Percentiles rank a stretch among this genome's conserved stretches.
These are phyloP conservation scores for Pomatorhinus ruficollis DNA, from an alignment of 2,113 vertebrate species.

Conservation along the genomic window DNA sequence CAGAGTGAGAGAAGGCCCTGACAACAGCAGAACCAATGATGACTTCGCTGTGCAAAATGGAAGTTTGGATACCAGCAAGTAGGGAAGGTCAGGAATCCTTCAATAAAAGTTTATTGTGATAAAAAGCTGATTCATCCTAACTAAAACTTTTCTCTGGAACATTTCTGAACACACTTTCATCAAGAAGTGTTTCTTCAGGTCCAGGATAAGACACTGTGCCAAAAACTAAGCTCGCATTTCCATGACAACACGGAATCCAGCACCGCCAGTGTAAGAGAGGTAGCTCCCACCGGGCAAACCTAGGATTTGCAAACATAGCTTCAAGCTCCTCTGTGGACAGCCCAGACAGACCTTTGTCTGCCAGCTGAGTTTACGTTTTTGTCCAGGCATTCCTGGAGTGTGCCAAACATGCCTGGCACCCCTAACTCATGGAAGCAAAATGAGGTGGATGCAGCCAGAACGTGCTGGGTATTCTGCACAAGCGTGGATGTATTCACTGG, in stretches of 20 bases:
- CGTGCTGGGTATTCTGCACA: rapidly evolving
- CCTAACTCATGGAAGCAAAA: not conserved
- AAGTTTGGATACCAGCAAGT: not conserved
- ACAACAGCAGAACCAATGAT: not conserved
- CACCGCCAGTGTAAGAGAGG: not conserved
- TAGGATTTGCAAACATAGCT: not conserved
- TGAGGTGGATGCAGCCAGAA: not conserved
- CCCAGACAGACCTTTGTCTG: not conserved
- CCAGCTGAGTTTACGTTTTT: not conserved
- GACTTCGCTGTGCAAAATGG: not conserved
- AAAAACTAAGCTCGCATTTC: not conserved
- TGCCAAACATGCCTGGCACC: not conserved
- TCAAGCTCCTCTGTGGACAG: not conserved
- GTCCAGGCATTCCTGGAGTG: not conserved
- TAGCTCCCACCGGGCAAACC: not conserved
- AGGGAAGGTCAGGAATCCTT: not conserved
- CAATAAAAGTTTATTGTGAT: not conserved
- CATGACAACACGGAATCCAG: rapidly evolving
- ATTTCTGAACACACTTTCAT: not conserved
- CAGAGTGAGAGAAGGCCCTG: not conserved
- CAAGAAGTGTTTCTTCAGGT: not conserved
- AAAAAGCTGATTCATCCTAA: not conserved
- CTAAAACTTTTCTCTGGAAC: not conserved
- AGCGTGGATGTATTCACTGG: rapidly evolving
- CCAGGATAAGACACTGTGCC: not conserved